Base-by-base conservation (phyloP, 64 coral and sea anemone genomes). In the Dendrophyllia cribrosa region DNA sequence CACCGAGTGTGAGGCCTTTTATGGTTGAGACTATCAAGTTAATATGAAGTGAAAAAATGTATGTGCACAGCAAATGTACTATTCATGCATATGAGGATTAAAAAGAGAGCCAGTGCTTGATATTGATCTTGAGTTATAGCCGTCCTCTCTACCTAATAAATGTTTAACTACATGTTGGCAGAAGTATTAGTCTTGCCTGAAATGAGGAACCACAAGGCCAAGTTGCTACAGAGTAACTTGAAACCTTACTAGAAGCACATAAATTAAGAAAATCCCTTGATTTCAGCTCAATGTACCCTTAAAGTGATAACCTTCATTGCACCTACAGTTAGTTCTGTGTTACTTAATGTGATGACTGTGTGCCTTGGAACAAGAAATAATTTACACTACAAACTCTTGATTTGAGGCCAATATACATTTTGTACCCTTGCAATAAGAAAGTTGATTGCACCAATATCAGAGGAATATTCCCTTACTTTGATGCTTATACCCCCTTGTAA, bases 221-320 rank as follows among this genome's bases (percentile, higher is more conserved):
- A n/a, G n/a, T 74, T 74, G 70, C 8, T 74, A 12, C 70, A 74
- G 70, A 7, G 70, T 74, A 7, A 74, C 25, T 74, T 74, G 1
- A 74, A 74, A 74, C 70, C 25, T 74, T 74, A 74, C 8, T 74
- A 2, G 70, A 74, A 74, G 43, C 2, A 74, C 70, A 74, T 74
- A 74, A 74, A 43, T 8, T 74, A 74, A 74, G 70, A 74, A 74
- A 74, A 74, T 74, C 70, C 70, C 70, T 74, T 44, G 70, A 74
- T 74, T 74, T 74, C 70, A 74, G 25, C 8, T 74, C 70, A 74
- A 49, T 74, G 70, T 45, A 74, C 70, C 70, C 25, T 0, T 74
- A 66, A 7, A 66, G 62, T 66, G 62, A 66, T 7, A 66, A 66
- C 62, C 62, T 19, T 66, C 14, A 66, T 13, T 66, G 62, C 62